Evolutionary conservation across 2,888 invertebrate genomes (phyloP), one percentile per base, ranked within the genome.

Genomic region (Limenitis arthemis): DNA sequence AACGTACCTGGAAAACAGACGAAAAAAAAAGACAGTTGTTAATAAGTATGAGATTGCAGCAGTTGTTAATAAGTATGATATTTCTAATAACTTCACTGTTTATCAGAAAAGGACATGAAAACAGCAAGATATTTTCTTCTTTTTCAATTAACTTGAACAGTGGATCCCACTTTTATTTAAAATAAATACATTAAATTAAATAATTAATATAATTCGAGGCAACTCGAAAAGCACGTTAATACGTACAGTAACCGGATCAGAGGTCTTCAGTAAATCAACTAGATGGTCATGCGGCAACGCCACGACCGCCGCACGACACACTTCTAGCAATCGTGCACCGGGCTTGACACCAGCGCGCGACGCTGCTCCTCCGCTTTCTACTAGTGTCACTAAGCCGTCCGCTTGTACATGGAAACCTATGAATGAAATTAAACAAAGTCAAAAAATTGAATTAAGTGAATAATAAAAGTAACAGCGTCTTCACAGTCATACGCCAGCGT

Each of bases 361-460:
- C 32, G 94, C 93, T 86, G 77, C 73, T 0, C 86, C 86, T 6
- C 83, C 83, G 51, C 75, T 68, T 61, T 97, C 97, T n/a, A 97
- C 96, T 67, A 96, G 94, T 4, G 97, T 97, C 32, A 98, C 96
- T 29, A 98, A 91, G 4, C 98, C 98, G 76, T 97, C 97, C 11
- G 94, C 94, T 69, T 96, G 96, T 36, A 97, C 95, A 78, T 94
- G 94, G 78, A 94, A 94, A 9, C 96, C 97, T 87, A 61, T 20
- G 28, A 6, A 9, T 34, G 8, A 1, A 9, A 8, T 34, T 34
- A 34, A 7, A 8, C 8, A 4, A 3, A 20, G 20, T 3, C 20
- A 20, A 20, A 20, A 20, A 20, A 20, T 20, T n/a, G n/a, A n/a
- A n/a, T n/a, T n/a, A n/a, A n/a, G n/a, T n/a, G n/a, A n/a, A n/a